These are phyloP conservation scores for Enteromius viviparus DNA, from an alignment of 2,797 vertebrate genomes.

Conservation along the genomic window DNA sequence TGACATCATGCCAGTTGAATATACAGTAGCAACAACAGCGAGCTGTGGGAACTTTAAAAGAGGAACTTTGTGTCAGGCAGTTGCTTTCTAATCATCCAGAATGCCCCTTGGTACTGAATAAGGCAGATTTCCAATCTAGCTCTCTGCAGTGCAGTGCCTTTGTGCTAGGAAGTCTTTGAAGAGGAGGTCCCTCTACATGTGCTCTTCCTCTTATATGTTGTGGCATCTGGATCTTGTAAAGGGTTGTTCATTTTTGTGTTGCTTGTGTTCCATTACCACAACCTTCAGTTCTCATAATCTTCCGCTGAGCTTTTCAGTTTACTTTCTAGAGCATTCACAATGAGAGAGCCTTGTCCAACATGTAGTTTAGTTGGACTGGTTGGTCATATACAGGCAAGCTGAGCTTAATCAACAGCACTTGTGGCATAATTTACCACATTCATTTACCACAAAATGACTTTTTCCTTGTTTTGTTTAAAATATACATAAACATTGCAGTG, in stretches of 20 bases:
- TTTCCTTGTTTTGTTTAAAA: neutral
- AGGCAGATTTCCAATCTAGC: constrained; percentile 6
- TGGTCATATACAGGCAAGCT: neutral
- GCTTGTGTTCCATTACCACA: constrained; percentile 45
- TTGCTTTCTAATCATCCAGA: constrained; percentile 15
- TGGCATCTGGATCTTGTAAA: constrained; percentile 54
- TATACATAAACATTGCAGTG: neutral
- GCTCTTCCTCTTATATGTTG: constrained; percentile 26
- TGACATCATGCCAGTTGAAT: constrained; percentile 39
- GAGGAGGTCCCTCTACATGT: constrained; percentile 25
- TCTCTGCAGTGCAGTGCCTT: constrained; percentile 34
- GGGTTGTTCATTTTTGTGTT: constrained; percentile 20
- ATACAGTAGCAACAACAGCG: neutral
- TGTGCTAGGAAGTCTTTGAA: constrained; percentile 35
- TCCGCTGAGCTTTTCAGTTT: constrained; percentile 37
- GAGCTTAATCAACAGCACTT: constrained; percentile 11
- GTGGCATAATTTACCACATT: neutral
- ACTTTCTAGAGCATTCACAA: neutral
- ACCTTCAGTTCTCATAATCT: constrained; percentile 42
- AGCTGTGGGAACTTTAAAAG: constrained; percentile 9
- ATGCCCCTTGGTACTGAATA: constrained; percentile 3
- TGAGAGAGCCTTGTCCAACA: neutral
- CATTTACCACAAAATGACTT: neutral
- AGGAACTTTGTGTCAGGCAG: constrained; percentile 11
- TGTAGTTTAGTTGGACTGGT: constrained; percentile 8